These are phyloP conservation scores for Pammene aurita DNA, from an alignment of 2,888 invertebrate species.

Conservation along the genomic window DNA sequence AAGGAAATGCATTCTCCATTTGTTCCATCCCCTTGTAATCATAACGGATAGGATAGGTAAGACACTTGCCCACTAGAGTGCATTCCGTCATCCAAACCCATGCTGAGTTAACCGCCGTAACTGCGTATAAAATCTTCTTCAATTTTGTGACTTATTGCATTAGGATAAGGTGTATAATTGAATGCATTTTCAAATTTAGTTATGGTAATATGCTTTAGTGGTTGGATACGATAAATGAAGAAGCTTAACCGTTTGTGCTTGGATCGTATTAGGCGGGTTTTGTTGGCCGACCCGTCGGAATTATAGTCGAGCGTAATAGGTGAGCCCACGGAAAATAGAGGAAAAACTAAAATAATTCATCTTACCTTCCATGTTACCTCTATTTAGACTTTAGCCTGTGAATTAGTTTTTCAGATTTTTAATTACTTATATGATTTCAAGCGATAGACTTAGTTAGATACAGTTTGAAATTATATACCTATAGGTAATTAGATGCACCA, in stretches of 20 bases:
- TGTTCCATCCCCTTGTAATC: slow-evolving; percentile 5
- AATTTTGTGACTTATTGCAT: background rate
- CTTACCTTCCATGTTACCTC: no score
- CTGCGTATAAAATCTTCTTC: background rate
- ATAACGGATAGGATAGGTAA: slow-evolving; percentile 28
- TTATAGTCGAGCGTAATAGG: no score
- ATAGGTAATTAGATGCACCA: no score
- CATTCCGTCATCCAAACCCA: slow-evolving; percentile 57
- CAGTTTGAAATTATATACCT: no score
- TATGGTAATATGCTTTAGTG: background rate
- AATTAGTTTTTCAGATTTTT: no score
- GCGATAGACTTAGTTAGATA: no score
- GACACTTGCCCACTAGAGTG: slow-evolving; percentile 50
- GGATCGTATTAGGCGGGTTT: slow-evolving; percentile 21
- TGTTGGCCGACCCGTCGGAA: background rate
- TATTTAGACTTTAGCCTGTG: no score
- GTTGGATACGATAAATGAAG: slow-evolving; percentile 50
- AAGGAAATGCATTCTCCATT: no score
- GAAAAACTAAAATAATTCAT: no score
- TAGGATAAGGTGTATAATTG: background rate
- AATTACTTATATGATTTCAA: no score
- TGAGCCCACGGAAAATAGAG: no score
- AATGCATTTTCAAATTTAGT: slow-evolving; percentile 42
- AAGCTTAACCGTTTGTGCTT: slow-evolving; percentile 19
- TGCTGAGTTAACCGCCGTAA: background rate